These are phyloP conservation scores for Drosophila sucinea DNA, from an alignment of 1,140 invertebrate species.

Conservation along the genomic window DNA sequence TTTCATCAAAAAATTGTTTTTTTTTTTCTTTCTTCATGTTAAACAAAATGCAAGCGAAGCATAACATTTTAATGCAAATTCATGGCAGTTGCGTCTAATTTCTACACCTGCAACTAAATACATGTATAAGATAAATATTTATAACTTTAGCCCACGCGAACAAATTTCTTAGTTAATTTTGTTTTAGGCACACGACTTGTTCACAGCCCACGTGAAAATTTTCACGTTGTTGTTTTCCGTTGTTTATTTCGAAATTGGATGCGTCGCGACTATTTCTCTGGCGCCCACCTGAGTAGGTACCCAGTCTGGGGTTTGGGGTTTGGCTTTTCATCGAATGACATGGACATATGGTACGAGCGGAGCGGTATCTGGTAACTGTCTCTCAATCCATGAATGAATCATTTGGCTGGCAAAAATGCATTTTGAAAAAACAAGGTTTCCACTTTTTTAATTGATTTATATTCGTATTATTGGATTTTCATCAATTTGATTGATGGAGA, in stretches of 20 bases:
- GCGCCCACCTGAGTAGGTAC: slow-evolving; percentile 54
- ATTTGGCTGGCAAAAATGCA: slow-evolving; percentile 38
- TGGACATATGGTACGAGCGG: background rate
- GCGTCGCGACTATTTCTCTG: slow-evolving; percentile 49
- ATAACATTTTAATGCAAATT: slow-evolving; percentile 63
- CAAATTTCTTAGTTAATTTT: slow-evolving; percentile 59
- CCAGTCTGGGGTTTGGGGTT: slow-evolving; percentile 21
- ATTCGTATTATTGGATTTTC: slow-evolving; percentile 65
- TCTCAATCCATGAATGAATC: slow-evolving; percentile 41
- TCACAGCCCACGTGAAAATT: slow-evolving; percentile 50
- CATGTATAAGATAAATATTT: slow-evolving; percentile 61
- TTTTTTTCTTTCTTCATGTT: slow-evolving; percentile 32
- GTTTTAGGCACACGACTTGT: slow-evolving; percentile 36
- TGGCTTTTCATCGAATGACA: slow-evolving; percentile 42
- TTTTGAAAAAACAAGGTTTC: slow-evolving; percentile 7
- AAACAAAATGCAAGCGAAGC: slow-evolving; percentile 41
- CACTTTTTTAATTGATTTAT: slow-evolving; percentile 69
- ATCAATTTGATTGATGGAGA: slow-evolving; percentile 47
- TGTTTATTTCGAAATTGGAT: slow-evolving; percentile 66
- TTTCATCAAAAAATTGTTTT: slow-evolving; percentile 37
- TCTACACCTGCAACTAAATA: slow-evolving; percentile 56
- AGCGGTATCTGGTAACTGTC: background rate
- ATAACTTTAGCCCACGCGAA: slow-evolving; percentile 63
- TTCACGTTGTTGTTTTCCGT: slow-evolving; percentile 19
- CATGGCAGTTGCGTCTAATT: slow-evolving; percentile 19